phyloP scores from a whole-genome alignment of 53 echinoderm and acorn worm species.

The Holothuria scabra region DNA sequence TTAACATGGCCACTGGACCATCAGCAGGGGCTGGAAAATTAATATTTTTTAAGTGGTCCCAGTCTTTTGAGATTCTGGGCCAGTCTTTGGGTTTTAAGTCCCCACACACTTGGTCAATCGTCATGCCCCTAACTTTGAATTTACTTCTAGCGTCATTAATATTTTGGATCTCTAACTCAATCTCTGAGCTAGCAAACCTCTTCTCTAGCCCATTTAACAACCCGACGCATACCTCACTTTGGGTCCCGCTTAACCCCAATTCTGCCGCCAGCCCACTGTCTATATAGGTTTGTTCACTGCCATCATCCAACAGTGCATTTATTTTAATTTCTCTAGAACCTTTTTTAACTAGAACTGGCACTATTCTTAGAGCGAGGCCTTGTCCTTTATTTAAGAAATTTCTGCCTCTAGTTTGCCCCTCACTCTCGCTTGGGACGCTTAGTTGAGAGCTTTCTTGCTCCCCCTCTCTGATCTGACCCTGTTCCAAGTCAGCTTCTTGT shows the following conservation, averaged over 20 bases:
- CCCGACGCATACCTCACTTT: conserved; percentile 1
- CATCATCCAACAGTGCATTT: conserved; percentile 46
- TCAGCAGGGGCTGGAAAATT: no score
- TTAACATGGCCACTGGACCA: no score
- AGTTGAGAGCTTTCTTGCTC: no score
- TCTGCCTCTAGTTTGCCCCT: neutral
- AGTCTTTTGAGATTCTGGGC: no score
- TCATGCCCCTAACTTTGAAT: no score
- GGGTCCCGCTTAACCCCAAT: neutral
- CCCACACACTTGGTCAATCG: no score
- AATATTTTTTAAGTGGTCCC: no score
- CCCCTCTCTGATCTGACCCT: neutral
- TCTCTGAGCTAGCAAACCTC: neutral
- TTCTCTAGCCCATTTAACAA: conserved; percentile 7
- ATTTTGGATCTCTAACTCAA: neutral
- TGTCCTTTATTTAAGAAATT: neutral
- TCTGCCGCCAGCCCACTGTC: conserved; percentile 31
- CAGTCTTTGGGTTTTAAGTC: no score
- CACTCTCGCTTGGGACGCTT: no score
- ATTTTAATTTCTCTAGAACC: neutral
- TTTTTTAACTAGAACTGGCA: conserved; percentile 3
- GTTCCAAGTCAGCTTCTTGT: no score
- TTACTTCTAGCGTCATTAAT: no score
- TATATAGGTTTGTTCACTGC: conserved; percentile 32
- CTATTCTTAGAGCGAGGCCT: conserved; percentile 1